These are phyloP conservation scores for Periophthalmus magnuspinnatus DNA, from an alignment of 2,797 vertebrate genomes.

Conservation along the genomic window DNA sequence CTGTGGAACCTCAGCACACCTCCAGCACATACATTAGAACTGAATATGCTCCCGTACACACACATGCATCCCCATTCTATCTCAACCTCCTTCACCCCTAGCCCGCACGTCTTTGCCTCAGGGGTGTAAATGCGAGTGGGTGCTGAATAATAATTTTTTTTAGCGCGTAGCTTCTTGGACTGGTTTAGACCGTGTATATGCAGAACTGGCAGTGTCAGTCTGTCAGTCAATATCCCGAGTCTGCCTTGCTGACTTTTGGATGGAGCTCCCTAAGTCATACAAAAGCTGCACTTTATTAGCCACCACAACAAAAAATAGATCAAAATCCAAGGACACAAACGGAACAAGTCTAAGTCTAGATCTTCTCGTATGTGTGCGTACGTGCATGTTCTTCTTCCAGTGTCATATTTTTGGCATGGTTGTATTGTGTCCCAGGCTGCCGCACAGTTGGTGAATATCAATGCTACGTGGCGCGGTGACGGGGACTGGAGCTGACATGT, in stretches of 20 bases:
- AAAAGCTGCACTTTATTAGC: conserved; percentile 33
- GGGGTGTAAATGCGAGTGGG: conserved; percentile 58
- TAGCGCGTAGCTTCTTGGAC: conserved; percentile 37
- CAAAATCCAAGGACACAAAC: conserved; percentile 11
- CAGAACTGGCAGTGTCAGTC: conserved; percentile 58
- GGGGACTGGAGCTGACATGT: conserved; percentile 78
- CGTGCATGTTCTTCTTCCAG: conserved; percentile 68
- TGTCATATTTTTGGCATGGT: conserved; percentile 76
- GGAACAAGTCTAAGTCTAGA: conserved; percentile 3
- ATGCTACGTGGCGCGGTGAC: conserved; percentile 74
- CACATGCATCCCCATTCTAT: conserved; percentile 14
- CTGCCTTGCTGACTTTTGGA: conserved; percentile 61
- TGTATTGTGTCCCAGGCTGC: conserved; percentile 71
- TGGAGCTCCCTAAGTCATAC: conserved; percentile 35
- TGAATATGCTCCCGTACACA: neutral
- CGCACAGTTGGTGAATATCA: conserved; percentile 79
- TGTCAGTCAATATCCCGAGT: conserved; percentile 65
- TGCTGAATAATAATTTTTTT: conserved; percentile 62
- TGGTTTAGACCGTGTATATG: conserved; percentile 60
- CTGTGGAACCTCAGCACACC: conserved; percentile 16
- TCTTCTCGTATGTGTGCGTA: conserved; percentile 35
- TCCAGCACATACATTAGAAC: neutral
- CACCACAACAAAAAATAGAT: conserved; percentile 2
- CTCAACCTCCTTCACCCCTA: conserved; percentile 30
- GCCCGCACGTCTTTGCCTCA: conserved; percentile 52